Conservation (phyloP, 1,140 invertebrate species). For the Pseudomyrmex pallidus region DNA sequence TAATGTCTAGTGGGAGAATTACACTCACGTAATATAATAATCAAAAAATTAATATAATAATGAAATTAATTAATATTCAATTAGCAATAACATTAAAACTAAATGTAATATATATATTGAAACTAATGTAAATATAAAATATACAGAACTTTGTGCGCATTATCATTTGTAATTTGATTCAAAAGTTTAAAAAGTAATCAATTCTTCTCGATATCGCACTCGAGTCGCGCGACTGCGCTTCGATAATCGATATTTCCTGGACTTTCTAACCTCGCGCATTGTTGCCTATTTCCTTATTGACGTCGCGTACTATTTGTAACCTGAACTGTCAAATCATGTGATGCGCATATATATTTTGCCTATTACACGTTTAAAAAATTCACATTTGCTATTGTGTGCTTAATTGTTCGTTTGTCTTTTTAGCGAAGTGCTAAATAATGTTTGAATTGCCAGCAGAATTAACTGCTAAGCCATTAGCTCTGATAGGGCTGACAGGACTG, state of each 20-base stretch:
- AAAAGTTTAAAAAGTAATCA: too few relatives aligned
- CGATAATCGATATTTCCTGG: too few relatives aligned
- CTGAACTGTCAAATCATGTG: constrained; percentile 56
- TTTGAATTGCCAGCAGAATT: constrained; percentile 91
- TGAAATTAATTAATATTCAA: too few relatives aligned
- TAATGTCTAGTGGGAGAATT: neutral
- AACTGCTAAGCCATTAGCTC: constrained; percentile 91
- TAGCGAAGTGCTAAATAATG: constrained; percentile 70
- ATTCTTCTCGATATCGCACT: too few relatives aligned
- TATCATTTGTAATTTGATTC: too few relatives aligned
- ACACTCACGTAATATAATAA: too few relatives aligned
- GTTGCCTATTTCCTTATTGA: neutral
- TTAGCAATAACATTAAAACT: too few relatives aligned
- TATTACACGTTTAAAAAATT: neutral
- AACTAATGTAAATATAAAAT: too few relatives aligned
- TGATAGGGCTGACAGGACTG: constrained; percentile 94
- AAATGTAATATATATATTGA: too few relatives aligned
- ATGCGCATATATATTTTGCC: constrained; percentile 4
- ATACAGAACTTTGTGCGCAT: too few relatives aligned
- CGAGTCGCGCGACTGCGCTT: neutral
- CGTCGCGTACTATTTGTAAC: constrained; percentile 32
- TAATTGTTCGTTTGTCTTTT: constrained; percentile 11
- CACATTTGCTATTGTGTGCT: neutral
- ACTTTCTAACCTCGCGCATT: constrained; percentile 7
- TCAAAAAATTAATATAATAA: too few relatives aligned